A percentile compares a stretch with the other conserved stretches of the same genome.
phyloP scores from a whole-genome alignment of 2,113 vertebrate genomes.

The Petaurus breviceps region DNA sequence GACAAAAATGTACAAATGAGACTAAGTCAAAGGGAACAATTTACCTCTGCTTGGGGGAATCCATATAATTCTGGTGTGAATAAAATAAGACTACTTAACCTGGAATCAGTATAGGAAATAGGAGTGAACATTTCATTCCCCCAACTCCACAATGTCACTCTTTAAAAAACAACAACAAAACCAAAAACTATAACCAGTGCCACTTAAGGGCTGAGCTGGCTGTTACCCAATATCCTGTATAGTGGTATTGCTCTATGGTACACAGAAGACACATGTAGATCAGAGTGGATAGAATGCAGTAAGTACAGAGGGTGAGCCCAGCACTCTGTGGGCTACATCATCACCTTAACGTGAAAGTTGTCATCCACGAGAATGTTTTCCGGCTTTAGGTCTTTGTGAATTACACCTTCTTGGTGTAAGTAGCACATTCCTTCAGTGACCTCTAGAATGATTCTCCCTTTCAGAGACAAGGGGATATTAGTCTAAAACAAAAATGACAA shows the following conservation, averaged over 20 bases:
- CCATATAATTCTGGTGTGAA: background rate
- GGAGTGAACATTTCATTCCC: background rate
- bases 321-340: background rate
- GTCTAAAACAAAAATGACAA: conserved; percentile 82
- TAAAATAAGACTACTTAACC: background rate
- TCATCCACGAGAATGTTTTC: conserved; percentile 95
- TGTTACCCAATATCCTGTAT: background rate
- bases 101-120: background rate
- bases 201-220: background rate
- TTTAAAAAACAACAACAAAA: too few relatives aligned
- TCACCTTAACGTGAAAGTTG: conserved; percentile 96
- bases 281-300: background rate
- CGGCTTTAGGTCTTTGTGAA: conserved; percentile 98
- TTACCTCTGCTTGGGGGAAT: background rate
- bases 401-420: conserved; percentile 87
- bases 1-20: background rate
- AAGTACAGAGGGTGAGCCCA: background rate
- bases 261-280: background rate
- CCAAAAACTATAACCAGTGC: rapidly evolving
- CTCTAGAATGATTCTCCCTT: conserved; percentile 92
- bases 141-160: background rate
- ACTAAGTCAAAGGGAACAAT: background rate
- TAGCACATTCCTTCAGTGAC: conserved; percentile 96
- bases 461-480: conserved; percentile 89
- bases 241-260: background rate